Base-by-base conservation (phyloP, 2,797 vertebrate genomes). In the Enoplosus armatus region DNA sequence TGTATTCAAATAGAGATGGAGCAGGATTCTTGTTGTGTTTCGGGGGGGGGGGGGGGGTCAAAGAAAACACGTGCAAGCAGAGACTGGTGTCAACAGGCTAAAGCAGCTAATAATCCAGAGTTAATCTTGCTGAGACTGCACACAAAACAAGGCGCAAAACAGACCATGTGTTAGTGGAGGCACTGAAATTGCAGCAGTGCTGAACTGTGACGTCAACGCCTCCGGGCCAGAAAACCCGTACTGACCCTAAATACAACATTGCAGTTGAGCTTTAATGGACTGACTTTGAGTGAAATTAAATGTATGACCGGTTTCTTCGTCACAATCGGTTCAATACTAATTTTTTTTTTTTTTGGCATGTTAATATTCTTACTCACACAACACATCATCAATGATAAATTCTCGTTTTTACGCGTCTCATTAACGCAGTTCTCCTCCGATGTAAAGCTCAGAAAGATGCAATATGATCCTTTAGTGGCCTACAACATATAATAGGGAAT, bases 81-180 rank as follows among this genome's bases (percentile, higher is more conserved):
- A 70, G 41, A 64, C 24, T 3, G 70, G 70, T 18, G 29, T 62
- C 41, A 65, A 63, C 26, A 26, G 22, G 4, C 56, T 59, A n/a
- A 68, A 82, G 68, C 22, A 37, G 63, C 16, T 31, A 37, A 62
- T 68, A 88, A 89, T 69, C 75, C 54, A 27, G 37, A 55, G 45
- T 61, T 89, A 67, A 90, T 85, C 83, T 41, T 1, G 48, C 73
- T 80, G 75, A 56, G 76, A 51, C 59, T 31, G 33, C 0, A 20
- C 6, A 37, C 31, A 47, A 69, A 69, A 67, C 53, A 50, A 60
- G 29, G 24, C 24, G 27, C 31, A 29, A 41, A 74, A 15, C 27
- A 62, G 33, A 22, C 24, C n/a, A 11, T 5, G 29, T 60, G 45
- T 65, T 16, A 35, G 61, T 31, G 41, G 65, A 53, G 2, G 5